Conservation (phyloP, 2,797 vertebrate species). For the Austrolebias charrua region DNA sequence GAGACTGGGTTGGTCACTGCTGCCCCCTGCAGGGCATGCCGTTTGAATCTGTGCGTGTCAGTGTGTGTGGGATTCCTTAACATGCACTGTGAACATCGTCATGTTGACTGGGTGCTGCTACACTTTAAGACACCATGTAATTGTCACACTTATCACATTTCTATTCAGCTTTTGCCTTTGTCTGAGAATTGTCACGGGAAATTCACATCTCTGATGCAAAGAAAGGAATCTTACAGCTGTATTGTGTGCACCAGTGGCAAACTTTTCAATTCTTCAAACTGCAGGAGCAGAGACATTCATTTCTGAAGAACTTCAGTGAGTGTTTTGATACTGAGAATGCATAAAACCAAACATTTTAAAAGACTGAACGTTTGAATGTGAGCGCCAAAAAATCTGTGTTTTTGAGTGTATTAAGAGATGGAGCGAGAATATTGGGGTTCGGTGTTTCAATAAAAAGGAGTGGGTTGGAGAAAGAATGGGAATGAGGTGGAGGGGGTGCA, state of each 20-base stretch:
- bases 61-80: slow-evolving; percentile 11
- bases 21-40: slow-evolving; percentile 76
- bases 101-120: slow-evolving; percentile 23
- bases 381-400: slow-evolving; percentile 57
- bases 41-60: slow-evolving; percentile 3
- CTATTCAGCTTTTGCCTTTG: not conserved
- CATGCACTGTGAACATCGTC: slow-evolving; percentile 36
- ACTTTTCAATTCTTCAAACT: slow-evolving; percentile 38
- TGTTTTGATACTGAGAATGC: slow-evolving; percentile 40
- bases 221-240: slow-evolving; percentile 47
- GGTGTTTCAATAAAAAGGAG: slow-evolving; percentile 45
- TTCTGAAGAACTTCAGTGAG: slow-evolving; percentile 45
- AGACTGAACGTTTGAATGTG: slow-evolving; percentile 21
- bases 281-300: slow-evolving; percentile 30
- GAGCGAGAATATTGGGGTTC: slow-evolving; percentile 51
- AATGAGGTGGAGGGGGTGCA: slow-evolving; percentile 46
- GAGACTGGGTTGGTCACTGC: slow-evolving; percentile 69
- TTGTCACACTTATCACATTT: not conserved
- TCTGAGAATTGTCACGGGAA: not conserved
- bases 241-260: slow-evolving; percentile 54
- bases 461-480: slow-evolving; percentile 25
- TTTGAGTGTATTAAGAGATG: slow-evolving; percentile 47
- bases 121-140: not conserved
- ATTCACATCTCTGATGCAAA: not conserved
- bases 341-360: slow-evolving; percentile 3